These are phyloP conservation scores for Chaetura pelagica DNA, from an alignment of 2,113 vertebrate genomes.

Conservation along the genomic window DNA sequence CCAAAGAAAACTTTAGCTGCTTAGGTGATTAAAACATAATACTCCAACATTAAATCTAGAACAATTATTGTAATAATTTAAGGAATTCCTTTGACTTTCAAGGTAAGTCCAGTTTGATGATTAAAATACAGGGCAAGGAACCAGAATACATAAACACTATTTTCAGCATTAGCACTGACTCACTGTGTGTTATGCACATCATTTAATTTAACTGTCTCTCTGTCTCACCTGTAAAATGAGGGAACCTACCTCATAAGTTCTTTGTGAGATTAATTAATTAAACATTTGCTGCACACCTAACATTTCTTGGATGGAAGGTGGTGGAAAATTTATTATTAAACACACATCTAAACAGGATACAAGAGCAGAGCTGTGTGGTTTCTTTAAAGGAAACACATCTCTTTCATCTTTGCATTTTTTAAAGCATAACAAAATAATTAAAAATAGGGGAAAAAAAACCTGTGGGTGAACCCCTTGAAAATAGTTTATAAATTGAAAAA, in stretches of 20 bases:
- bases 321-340: constrained; percentile 32
- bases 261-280: constrained; percentile 38
- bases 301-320: background rate
- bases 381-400: background rate
- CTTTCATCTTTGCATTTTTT: constrained; percentile 10
- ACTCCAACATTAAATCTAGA: background rate
- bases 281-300: background rate
- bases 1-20: background rate
- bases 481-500: background rate
- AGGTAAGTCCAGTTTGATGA: background rate
- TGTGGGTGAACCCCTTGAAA: background rate
- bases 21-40: background rate
- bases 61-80: constrained; percentile 1
- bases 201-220: constrained; percentile 31
- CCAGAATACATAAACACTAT: constrained; percentile 8
- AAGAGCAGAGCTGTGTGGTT: background rate
- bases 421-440: constrained; percentile 4
- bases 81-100: background rate
- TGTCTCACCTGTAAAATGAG: constrained; percentile 42
- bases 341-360: background rate
- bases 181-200: constrained; percentile 32
- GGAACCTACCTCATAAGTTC: constrained; percentile 28
- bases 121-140: constrained; percentile 28
- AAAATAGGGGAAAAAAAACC: background rate
- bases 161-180: constrained; percentile 51